Base-by-base conservation (phyloP, 2,888 invertebrate species). In the Argyra leucocephala region DNA sequence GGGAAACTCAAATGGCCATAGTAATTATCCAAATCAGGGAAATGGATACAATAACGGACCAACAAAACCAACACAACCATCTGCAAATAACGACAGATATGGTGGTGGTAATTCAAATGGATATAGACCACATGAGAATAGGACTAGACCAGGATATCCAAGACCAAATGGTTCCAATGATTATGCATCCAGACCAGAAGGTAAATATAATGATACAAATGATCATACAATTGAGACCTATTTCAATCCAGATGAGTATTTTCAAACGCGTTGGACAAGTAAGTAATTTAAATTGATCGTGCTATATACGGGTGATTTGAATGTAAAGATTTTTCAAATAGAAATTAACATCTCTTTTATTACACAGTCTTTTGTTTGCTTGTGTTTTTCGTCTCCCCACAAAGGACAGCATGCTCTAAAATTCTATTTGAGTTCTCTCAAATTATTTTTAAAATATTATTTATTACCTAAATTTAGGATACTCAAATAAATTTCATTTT, bases 191-290 rank as follows among this genome's bases (percentile, higher is more conserved):
- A 68, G 65, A 23, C 70, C 72, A 12, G 70, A 69, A 48, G 73
- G 72, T 63, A 70, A 70, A 57, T 71, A 69, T 66, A 74, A 75
- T 65, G 73, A 74, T 57, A 64, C 63, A 58, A 75, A 76, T 60
- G 78, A 78, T 63, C 77, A 78, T 66, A 74, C 75, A 9, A 80
- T 80, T 61, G 74, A 77, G 48, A 80, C 79, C 1, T 80, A 74
- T 66, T 80, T 80, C 64, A 80, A 80, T 74, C 80, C 80, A 1
- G 77, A 76, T 57, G 79, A 79, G 59, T 79, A 79, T 69, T 70
- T 73, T 66, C 70, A 73, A 63, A 70, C 70, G 15, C 75, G 72
- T 65, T 70, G 73, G 65, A 76, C 75, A 69, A 74, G 78, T 79
- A 70, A 75, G 78, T 64, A 21, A 57, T 24, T n/a, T n/a, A 6